Conservation (phyloP, 2,888 invertebrate species). For the Marasmarcha lunaedactyla region DNA sequence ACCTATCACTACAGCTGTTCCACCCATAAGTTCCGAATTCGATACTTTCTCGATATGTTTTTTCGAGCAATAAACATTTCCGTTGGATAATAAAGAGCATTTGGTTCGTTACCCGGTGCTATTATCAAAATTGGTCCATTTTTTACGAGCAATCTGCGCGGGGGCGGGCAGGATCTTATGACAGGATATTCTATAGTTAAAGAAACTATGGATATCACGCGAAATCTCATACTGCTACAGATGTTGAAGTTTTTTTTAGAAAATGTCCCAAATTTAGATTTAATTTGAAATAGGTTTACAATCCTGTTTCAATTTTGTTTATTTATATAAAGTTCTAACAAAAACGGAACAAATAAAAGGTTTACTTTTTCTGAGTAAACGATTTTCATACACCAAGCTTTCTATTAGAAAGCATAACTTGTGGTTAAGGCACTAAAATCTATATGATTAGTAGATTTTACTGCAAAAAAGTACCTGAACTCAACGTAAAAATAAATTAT, state of each 20-base stretch:
- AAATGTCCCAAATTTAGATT: too few species aligned
- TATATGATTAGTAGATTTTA: too few species aligned
- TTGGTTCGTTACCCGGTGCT: slow-evolving; percentile 44
- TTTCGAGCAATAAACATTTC: slow-evolving; percentile 60
- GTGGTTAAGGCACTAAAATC: too few species aligned
- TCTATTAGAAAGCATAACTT: too few species aligned
- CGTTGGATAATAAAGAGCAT: slow-evolving; percentile 59
- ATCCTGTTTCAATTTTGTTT: too few species aligned
- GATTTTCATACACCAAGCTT: too few species aligned
- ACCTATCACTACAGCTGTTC: slow-evolving; percentile 13
- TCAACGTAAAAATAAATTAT: too few species aligned
- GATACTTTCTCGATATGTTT: slow-evolving; percentile 22
- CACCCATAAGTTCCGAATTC: slow-evolving; percentile 2
- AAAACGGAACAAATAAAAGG: too few species aligned
- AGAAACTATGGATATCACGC: slow-evolving; percentile 50
- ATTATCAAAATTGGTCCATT: slow-evolving; percentile 65
- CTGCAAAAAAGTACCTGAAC: too few species aligned
- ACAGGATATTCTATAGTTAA: slow-evolving; percentile 59
- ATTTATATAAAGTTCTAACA: too few species aligned
- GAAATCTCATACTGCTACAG: slow-evolving; percentile 48
- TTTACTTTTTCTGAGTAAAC: too few species aligned
- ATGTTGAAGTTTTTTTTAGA: slow-evolving; percentile 25
- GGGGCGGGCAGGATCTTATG: slow-evolving; percentile 65
- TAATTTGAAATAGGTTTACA: too few species aligned
- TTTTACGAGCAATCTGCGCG: slow-evolving; percentile 56